Conservation (phyloP, 2,113 vertebrate species). For the Anarrhichthys ocellatus region DNA sequence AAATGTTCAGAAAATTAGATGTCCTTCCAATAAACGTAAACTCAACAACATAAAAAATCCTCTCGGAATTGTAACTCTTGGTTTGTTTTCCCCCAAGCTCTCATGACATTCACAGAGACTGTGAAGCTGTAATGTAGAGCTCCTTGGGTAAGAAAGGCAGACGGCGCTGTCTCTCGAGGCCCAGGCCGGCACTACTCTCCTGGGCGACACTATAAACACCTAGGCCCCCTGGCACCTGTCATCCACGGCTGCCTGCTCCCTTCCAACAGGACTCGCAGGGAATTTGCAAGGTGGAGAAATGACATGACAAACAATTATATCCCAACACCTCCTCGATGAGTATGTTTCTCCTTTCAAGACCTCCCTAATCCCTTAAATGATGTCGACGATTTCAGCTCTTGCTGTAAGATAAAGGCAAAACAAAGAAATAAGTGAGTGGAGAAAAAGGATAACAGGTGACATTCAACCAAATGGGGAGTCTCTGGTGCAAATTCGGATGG, state of each 20-base stretch:
- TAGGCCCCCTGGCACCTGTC: conserved; percentile 90
- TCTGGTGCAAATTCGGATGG: conserved; percentile 89
- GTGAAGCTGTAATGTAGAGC: neutral
- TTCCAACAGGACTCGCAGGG: conserved; percentile 88
- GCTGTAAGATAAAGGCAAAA: conserved; percentile 82
- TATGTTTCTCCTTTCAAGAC: conserved; percentile 83
- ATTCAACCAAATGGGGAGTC: conserved; percentile 91
- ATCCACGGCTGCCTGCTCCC: conserved; percentile 90
- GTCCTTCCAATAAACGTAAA: conserved; percentile 38
- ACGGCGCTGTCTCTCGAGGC: conserved; percentile 84
- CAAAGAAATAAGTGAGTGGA: conserved; percentile 23
- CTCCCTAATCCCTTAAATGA: conserved; percentile 85
- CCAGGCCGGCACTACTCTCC: conserved; percentile 82
- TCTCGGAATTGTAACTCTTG: neutral
- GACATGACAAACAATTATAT: conserved; percentile 95
- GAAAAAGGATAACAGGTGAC: conserved; percentile 83
- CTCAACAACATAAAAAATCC: conserved; percentile 4
- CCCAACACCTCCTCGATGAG: conserved; percentile 86
- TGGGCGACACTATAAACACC: conserved; percentile 89
- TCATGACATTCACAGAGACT: conserved; percentile 19
- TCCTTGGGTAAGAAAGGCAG: conserved; percentile 55
- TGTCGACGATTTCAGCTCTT: conserved; percentile 81
- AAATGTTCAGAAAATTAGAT: conserved; percentile 37
- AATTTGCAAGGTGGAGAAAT: conserved; percentile 86
- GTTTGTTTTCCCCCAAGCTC: conserved; percentile 14